A percentile compares a stretch with the other conserved stretches of the same genome.
These are phyloP conservation scores for Oopsacas minuta DNA, from an alignment of 37 sponge, comb jelly and placozoan species.

Conservation along the genomic window DNA sequence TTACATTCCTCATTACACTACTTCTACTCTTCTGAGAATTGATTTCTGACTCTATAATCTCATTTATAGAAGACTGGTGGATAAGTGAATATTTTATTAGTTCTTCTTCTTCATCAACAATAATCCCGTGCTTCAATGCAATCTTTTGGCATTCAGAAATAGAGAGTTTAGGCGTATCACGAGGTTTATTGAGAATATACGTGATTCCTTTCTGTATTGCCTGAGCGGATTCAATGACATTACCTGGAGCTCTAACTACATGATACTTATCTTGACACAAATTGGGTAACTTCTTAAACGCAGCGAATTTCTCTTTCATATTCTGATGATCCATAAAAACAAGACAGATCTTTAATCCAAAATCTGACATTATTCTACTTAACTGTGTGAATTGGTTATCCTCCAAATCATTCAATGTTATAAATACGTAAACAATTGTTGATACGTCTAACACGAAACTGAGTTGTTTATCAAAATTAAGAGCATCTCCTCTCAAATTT, in stretches of 20 bases:
- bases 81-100: neutral
- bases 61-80: neutral
- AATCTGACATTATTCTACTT: neutral
- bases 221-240: neutral
- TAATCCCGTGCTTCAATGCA: neutral
- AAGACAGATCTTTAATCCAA: neutral
- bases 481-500: conserved; percentile 30
- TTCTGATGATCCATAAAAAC: neutral
- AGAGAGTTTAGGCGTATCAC: neutral
- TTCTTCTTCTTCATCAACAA: neutral
- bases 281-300: neutral
- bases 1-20: neutral
- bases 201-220: neutral
- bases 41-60: neutral
- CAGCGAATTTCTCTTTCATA: neutral
- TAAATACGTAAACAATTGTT: neutral
- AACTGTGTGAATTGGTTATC: neutral
- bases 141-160: neutral
- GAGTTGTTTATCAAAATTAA: neutral
- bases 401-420: neutral
- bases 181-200: neutral
- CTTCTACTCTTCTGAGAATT: conserved; percentile 13
- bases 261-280: neutral
- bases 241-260: neutral
- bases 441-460: conserved; percentile 6